These are phyloP conservation scores for Xenopus laevis DNA, from an alignment of 2,113 vertebrate species.

Conservation along the genomic window DNA sequence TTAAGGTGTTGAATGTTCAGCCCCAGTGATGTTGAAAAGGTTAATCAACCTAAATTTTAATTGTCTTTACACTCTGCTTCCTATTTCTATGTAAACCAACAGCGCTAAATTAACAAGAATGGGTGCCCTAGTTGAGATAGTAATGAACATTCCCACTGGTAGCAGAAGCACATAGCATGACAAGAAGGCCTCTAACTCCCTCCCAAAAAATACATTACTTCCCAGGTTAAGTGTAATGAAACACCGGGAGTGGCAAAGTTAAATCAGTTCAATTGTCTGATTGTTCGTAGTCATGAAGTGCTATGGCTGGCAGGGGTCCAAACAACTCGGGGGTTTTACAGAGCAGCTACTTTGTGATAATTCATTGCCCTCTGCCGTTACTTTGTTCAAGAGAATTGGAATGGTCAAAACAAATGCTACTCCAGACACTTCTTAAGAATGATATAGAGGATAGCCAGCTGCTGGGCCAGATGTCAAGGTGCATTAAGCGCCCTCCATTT, in stretches of 20 bases:
- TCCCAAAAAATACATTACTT: conserved; percentile 60
- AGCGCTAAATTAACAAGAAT: conserved; percentile 71
- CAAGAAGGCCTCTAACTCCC: conserved; percentile 47
- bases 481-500: conserved; percentile 69
- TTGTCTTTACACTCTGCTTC: conserved; percentile 23
- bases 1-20: not conserved
- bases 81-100: conserved; percentile 65
- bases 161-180: conserved; percentile 68
- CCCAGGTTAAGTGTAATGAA: conserved; percentile 74
- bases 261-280: conserved; percentile 79
- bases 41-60: conserved; percentile 29
- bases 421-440: conserved; percentile 67
- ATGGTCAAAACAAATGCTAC: conserved; percentile 64
- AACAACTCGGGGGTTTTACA: conserved; percentile 68
- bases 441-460: conserved; percentile 69
- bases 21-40: conserved; percentile 5
- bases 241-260: conserved; percentile 73
- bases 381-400: conserved; percentile 71
- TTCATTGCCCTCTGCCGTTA: conserved; percentile 73
- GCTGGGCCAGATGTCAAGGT: conserved; percentile 77
- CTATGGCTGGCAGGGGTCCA: conserved; percentile 67
- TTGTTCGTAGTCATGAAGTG: conserved; percentile 70
- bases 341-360: conserved; percentile 73
- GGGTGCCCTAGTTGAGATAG: conserved; percentile 67
- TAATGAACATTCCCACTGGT: conserved; percentile 57